Base-by-base conservation (phyloP, 2,113 vertebrate genomes). In the Saccopteryx leptura region DNA sequence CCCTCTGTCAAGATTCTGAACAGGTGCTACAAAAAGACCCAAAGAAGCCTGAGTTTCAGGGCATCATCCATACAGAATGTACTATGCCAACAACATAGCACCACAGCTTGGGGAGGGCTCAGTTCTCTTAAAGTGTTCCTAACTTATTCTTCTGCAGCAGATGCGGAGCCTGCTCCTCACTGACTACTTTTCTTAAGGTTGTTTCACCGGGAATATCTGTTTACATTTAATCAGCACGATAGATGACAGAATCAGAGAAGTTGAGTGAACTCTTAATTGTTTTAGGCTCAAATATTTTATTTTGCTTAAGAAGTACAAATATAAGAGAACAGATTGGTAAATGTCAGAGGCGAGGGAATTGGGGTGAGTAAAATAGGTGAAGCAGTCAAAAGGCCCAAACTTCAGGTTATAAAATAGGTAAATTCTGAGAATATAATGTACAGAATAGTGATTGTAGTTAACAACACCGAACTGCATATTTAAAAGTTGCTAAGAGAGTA, bases 91-190 rank as follows among this genome's bases (percentile, higher is more conserved):
- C 8, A 19, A 60, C 2, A 2, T 23, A 82, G 4, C 2, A 7
- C 39, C 6, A 65, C 9, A 18, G 5, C 3, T 18, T 21, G n/a
- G 48, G 7, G 6, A 28, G 19, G 5, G 13, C 12, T 78, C 23
- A 4, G 2, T 14, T 66, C 23, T 72, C 18, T 74, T 24, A 14
- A 18, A 23, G 2, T 23, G 4, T 5, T 18, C 18, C 4, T 33
- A 0, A 56, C 46, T 58, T 31, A 17, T 14, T 54, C 6, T 39
- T 85, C 18, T 56, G 1, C 1, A 24, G 79, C 15, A 89, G 52
- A 54, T 2, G 0, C 9, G 72, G 56, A n/a, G 3, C 1, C 12
- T n/a, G 0, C 2, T 81, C 18, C 1, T 69, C 9, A 48, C 0
- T 58, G 23, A 72, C 12, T 31, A 6, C 3, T 83, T 50, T 65